These are phyloP conservation scores for Dicrurus megarhynchus DNA, from an alignment of 2,113 vertebrate genomes.

Conservation along the genomic window DNA sequence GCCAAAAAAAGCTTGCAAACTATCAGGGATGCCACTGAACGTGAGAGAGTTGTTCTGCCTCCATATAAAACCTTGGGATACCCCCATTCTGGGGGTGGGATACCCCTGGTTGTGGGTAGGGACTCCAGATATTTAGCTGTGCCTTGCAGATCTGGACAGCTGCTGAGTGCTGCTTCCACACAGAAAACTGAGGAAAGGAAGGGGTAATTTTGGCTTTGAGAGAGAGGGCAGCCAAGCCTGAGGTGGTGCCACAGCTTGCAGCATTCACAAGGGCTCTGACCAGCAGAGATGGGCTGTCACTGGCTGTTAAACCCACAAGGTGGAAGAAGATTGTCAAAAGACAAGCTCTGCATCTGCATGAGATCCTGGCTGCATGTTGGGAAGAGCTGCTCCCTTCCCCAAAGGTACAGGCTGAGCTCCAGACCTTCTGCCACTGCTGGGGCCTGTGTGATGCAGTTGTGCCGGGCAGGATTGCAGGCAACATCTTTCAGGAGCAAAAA, in stretches of 20 bases:
- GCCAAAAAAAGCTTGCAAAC: background rate
- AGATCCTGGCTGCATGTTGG: background rate
- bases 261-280: background rate
- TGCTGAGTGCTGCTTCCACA: background rate
- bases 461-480: background rate
- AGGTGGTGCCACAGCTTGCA: background rate
- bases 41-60: background rate
- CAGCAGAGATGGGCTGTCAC: background rate
- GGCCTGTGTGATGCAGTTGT: background rate
- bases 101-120: background rate
- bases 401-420: background rate
- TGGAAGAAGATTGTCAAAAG: background rate
- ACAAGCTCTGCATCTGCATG: background rate
- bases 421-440: background rate
- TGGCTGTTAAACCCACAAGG: background rate
- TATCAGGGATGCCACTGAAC: background rate
- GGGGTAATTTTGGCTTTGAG: background rate
- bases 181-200: background rate
- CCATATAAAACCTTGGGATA: background rate
- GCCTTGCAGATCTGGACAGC: background rate
- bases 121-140: background rate
- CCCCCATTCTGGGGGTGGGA: accelerated
- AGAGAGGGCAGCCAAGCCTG: background rate
- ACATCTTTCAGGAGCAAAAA: background rate
- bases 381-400: background rate